Percentiles rank a stretch among this genome's conserved stretches.
Evolutionary conservation across 1,140 invertebrate genomes (phyloP).

Genomic region (Neodiprion lecontei): DNA sequence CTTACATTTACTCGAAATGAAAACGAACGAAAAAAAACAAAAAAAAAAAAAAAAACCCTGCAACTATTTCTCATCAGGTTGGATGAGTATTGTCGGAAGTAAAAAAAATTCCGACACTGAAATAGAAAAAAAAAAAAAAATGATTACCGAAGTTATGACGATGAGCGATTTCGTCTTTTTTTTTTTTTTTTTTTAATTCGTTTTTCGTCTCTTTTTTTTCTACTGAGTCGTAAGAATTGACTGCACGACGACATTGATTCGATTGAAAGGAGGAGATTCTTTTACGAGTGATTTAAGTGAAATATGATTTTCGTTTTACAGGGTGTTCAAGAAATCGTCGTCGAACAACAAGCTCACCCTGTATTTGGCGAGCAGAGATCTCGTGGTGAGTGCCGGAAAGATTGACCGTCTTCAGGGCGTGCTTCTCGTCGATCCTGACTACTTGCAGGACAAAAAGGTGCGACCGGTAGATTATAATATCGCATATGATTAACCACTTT

Average conservation of each 20-base stretch:
- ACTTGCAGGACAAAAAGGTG: constrained; percentile 74
- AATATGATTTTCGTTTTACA: constrained; percentile 43
- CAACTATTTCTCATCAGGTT: too few species aligned
- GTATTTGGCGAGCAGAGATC: constrained; percentile 79
- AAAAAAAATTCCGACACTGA: too few species aligned
- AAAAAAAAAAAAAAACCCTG: too few species aligned
- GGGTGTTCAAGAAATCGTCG: constrained; percentile 77
- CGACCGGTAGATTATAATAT: constrained; percentile 20
- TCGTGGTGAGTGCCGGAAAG: constrained; percentile 74
- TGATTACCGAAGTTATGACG: too few species aligned
- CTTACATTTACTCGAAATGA: too few species aligned
- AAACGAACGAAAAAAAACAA: too few species aligned
- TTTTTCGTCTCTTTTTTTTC: not conserved
- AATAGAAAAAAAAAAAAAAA: too few species aligned
- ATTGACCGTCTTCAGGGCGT: constrained; percentile 83
- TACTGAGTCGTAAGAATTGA: not conserved
- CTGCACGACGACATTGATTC: not conserved
- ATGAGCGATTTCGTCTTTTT: not conserved
- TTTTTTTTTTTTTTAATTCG: not conserved
- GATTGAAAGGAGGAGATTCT: not conserved
- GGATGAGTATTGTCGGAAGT: too few species aligned
- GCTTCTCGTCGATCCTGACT: constrained; percentile 78
- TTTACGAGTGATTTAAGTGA: not conserved
- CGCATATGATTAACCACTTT: too few species aligned
- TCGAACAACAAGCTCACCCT: constrained; percentile 83